These are phyloP conservation scores for Xerus rutilus DNA, from an alignment of 2,797 vertebrate genomes.

Conservation along the genomic window DNA sequence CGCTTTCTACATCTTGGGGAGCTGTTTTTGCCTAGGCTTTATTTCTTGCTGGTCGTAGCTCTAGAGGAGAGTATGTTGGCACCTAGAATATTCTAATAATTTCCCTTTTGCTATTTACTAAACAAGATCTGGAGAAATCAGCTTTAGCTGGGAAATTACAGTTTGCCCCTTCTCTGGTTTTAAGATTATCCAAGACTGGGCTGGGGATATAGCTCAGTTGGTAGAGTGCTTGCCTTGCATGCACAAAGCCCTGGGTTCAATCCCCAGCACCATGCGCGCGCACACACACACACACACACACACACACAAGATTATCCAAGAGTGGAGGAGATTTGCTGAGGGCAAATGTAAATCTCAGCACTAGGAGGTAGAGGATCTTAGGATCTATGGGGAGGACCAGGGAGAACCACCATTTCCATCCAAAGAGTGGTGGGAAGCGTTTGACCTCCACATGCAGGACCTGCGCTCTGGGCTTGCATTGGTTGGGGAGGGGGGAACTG, in stretches of 20 bases:
- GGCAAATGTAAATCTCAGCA: background rate
- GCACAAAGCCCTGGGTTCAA: no score
- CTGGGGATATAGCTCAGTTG: no score
- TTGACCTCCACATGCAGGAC: background rate
- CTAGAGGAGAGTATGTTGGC: background rate
- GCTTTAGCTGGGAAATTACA: background rate
- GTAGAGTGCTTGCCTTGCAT: no score
- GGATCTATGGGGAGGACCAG: background rate
- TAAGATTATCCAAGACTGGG: no score
- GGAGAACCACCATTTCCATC: background rate
- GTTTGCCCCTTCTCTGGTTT: background rate
- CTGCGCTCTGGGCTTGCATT: background rate
- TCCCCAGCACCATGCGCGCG: no score
- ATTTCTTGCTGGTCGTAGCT: background rate
- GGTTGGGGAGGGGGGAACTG: background rate
- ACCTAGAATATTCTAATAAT: background rate
- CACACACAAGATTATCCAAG: no score
- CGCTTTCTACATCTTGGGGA: background rate
- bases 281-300: no score
- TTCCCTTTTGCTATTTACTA: background rate
- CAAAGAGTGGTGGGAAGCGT: background rate
- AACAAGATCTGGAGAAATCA: background rate
- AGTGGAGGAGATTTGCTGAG: background rate
- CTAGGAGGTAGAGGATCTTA: background rate
- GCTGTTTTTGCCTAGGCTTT: background rate